Evolutionary conservation across 1,140 invertebrate genomes (phyloP), one percentile per base, ranked within the genome.

Genomic region (Galleria mellonella): DNA sequence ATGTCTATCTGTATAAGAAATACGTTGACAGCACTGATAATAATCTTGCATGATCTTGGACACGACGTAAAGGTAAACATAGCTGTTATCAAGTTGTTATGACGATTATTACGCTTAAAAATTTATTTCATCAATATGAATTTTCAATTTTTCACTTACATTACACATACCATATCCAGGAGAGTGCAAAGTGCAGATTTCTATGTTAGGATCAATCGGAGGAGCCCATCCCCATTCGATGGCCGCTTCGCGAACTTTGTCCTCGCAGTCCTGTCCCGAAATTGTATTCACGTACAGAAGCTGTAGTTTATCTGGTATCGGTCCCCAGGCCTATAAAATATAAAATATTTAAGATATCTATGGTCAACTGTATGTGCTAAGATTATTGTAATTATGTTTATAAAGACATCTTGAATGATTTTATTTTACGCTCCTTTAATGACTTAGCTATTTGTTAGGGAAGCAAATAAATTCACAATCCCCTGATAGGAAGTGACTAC

Each of bases 171-270:
- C 56, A 2, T 47, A 37, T 4, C 49, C 49, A n/a, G 11, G 8
- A 2, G 54, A 42, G 10, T 61, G 51, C 8, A 50, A 32, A 7
- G 57, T 51, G 38, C 62, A 57, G 31, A 63, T 51, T 29, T 63
- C 60, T 4, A 53, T 9, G 0, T n/a, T 1, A 0, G 39, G 17
- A 9, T 48, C 29, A 0, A 59, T 29, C 3, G 27, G 42, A 1
- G 56, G 60, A 1, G 37, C 32, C 9, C 8, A 28, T 0, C 27
- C n/a, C 12, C 14, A 14, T 17, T 28, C 17, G 8, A 12, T 4
- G 7, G 15, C 10, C 0, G 33, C 45, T 0, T 12, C 28, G 11
- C 9, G 2, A 0, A 56, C 23, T 0, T 2, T 29, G 0, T 32
- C 11, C 0, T 27, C 5, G 35, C 58, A 56, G 15, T 28, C 10